Base-by-base conservation (phyloP, 2,113 vertebrate species). In the Neoarius graeffei region DNA sequence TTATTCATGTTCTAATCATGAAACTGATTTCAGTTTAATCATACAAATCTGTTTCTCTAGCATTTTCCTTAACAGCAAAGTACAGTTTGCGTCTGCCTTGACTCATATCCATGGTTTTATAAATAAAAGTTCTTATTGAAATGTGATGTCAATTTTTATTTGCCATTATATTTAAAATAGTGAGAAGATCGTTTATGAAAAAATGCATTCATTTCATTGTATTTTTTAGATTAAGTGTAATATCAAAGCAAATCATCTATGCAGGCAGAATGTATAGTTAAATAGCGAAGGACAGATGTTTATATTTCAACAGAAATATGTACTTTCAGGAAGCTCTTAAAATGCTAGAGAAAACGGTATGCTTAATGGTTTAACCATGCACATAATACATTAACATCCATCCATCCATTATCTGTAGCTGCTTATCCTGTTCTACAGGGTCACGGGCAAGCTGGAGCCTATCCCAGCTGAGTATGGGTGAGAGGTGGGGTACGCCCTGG, bases 41-140 rank as follows among this genome's bases (percentile, higher is more conserved):
- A 42, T 56, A 54, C 8, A 86, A 56, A 27, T 54, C n/a, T 1
- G 10, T 66, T 79, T 77, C 5, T 30, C 0, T 77, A 23, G 52
- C 8, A 15, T 85, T 48, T 3, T 76, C 76, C 62, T 77, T 42
- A 9, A 66, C 23, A 30, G 14, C 17, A 30, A 66, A 52, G 19
- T 23, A 67, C 17, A 11, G 2, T 50, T 48, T 9, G 5, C 5
- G 54, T 84, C 48, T 56, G 19, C 3, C 48, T 8, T 83, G 1
- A 42, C 27, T 80, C 14, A 64, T 13, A 6, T 50, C 4, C 30
- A 35, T 10, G 54, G 15, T 73, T 59, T 48, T 74, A 25, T 83
- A 83, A 73, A 77, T 77, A 56, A 66, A 88, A 84, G 23, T 48
- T 83, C 5, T 71, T 86, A 48, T 35, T 30, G 27, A 25, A 25